Evolutionary conservation across 1,140 invertebrate genomes (phyloP).

Genomic region (Gonatopus flavifemur): DNA sequence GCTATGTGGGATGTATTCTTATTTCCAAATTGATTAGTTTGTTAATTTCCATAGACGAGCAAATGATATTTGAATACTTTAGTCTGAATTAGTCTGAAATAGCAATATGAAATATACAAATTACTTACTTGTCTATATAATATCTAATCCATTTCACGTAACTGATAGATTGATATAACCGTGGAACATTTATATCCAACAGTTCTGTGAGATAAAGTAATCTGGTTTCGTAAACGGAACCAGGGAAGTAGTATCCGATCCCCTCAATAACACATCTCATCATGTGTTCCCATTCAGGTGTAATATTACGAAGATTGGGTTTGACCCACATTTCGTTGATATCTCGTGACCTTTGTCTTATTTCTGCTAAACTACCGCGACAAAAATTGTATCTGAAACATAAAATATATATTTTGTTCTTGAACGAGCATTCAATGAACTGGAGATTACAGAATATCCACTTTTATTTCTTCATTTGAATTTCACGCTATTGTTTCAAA

Average conservation of each 20-base stretch:
- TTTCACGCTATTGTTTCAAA: background rate
- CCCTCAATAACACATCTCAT: slow-evolving; percentile 46
- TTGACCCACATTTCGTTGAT: slow-evolving; percentile 45
- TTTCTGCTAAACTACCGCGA: slow-evolving; percentile 49
- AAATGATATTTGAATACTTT: too few species aligned
- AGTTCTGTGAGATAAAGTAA: slow-evolving; percentile 41
- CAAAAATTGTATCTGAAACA: slow-evolving; percentile 61
- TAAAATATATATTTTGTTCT: too few species aligned
- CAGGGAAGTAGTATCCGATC: slow-evolving; percentile 39
- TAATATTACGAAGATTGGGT: slow-evolving; percentile 46
- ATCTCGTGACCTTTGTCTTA: slow-evolving; percentile 46
- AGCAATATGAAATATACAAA: too few species aligned
- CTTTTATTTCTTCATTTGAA: too few species aligned
- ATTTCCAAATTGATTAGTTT: too few species aligned
- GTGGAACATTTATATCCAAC: slow-evolving; percentile 37
- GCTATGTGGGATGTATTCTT: too few species aligned
- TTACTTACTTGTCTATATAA: background rate
- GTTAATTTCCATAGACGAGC: too few species aligned
- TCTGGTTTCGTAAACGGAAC: slow-evolving; percentile 25
- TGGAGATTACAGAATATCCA: too few species aligned
- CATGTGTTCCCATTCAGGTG: slow-evolving; percentile 56
- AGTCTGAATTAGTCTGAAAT: too few species aligned
- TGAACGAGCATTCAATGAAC: too few species aligned
- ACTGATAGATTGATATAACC: slow-evolving; percentile 35
- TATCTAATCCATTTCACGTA: slow-evolving; percentile 29